Evolutionary conservation across 2,113 vertebrate species (phyloP), one percentile per base, ranked within the genome.

Genomic region (Lepus americanus): DNA sequence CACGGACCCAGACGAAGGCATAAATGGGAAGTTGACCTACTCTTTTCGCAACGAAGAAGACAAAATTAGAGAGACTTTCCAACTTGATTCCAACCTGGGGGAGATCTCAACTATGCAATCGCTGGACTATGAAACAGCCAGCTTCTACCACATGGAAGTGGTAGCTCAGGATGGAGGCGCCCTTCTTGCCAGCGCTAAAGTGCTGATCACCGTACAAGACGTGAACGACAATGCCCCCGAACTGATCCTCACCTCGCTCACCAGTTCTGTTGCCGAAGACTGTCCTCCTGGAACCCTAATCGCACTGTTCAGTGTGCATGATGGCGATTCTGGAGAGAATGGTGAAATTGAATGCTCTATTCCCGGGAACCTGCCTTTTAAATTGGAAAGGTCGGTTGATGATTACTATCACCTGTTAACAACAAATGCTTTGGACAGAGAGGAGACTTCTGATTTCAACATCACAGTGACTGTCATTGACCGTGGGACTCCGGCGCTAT

Each of bases 161-260:
- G 98, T 98, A 96, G 99, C 98, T 14, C 99, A 98, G 80, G 99
- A 99, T 93, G 98, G 98, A 2, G 97, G 98, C 6, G 98, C 98
- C 0, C 96, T 98, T 13, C 97, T 98, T 10, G 98, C 98, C 8
- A 98, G 98, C 9, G 94, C 98, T 13, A 98, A 97, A 1, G 98
- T 98, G 1, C 72, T 98, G 23, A 94, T 99, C 36, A 98, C 98
- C 13, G 87, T 98, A 0, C 89, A 98, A 4, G 99, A 99, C 7
- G 96, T 99, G 0, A 99, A 99, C 95, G 98, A 98, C 79, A 98
- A 98, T 72, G 90, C 72, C 13, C 98, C 98, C 0, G 97, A 98
- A 77, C 95, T 98, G 67, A 97, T 97, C 12, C 92, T 98, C 19
- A 98, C 98, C 2, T 98, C 98, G 23, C 87, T 98, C 3, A 92